phyloP scores from a whole-genome alignment of 2,888 invertebrate species.

The Athalia cordata region DNA sequence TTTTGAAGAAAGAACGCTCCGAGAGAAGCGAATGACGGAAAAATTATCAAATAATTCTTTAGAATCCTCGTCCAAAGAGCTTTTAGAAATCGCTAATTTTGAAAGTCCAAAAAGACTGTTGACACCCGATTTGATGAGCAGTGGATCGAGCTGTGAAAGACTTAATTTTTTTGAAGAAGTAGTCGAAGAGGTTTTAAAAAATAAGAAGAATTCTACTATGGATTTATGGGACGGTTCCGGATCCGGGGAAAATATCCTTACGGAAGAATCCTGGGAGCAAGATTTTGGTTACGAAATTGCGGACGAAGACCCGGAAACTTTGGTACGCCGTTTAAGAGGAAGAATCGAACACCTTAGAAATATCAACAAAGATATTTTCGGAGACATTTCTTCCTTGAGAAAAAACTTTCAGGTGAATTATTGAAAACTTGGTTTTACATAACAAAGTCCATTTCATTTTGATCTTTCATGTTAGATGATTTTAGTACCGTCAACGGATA shows the following conservation, averaged over 20 bases:
- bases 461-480: not conserved
- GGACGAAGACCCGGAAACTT: constrained; percentile 53
- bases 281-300: constrained; percentile 58
- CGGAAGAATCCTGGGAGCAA: constrained; percentile 56
- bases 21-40: not conserved
- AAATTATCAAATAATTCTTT: not conserved
- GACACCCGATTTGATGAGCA: constrained; percentile 52
- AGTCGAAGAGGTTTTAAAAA: constrained; percentile 52
- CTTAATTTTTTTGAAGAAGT: not conserved
- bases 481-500: not conserved
- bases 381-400: constrained; percentile 61
- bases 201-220: constrained; percentile 52
- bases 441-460: not conserved
- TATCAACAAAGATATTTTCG: constrained; percentile 60
- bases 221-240: constrained; percentile 37
- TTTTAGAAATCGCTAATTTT: constrained; percentile 25
- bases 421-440: not conserved
- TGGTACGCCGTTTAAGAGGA: constrained; percentile 58
- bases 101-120: constrained; percentile 48
- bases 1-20: too few species aligned
- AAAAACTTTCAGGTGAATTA: constrained; percentile 61
- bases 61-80: not conserved
- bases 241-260: constrained; percentile 61
- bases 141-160: constrained; percentile 56
- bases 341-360: constrained; percentile 62